Evolutionary conservation across 1,140 invertebrate genomes (phyloP).

Genomic region (Camponotus pennsylvanicus): DNA sequence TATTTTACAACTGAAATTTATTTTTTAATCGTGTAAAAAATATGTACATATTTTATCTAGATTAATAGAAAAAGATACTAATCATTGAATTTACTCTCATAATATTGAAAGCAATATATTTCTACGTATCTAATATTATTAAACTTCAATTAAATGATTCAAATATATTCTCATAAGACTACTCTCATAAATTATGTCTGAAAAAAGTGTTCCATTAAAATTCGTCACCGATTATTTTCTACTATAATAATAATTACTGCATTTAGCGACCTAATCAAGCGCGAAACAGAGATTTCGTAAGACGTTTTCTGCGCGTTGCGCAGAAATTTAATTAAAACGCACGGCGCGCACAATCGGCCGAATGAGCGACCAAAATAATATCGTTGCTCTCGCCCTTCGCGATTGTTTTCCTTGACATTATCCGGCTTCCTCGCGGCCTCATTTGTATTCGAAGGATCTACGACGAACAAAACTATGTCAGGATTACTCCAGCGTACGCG

Average conservation of each 20-base stretch:
- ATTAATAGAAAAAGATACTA: not conserved
- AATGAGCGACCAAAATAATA: slow-evolving; percentile 36
- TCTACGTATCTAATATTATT: not conserved
- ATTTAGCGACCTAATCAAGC: slow-evolving; percentile 6
- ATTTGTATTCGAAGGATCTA: slow-evolving; percentile 60
- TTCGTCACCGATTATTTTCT: not conserved
- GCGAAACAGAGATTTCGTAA: slow-evolving; percentile 29
- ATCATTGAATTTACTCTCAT: not conserved
- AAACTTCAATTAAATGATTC: not conserved
- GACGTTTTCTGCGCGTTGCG: not conserved
- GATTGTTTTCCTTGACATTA: slow-evolving; percentile 53
- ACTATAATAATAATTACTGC: not conserved
- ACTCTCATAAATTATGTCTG: not conserved
- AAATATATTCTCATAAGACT: not conserved
- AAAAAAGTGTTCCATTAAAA: not conserved
- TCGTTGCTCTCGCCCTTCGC: slow-evolving; percentile 11
- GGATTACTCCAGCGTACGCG: not conserved
- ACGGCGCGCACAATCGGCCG: not conserved
- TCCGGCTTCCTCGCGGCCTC: slow-evolving; percentile 27
- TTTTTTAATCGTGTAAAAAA: not conserved
- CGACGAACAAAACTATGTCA: slow-evolving; percentile 38
- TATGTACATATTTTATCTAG: not conserved
- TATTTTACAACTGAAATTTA: not conserved
- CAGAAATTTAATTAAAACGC: slow-evolving; percentile 31
- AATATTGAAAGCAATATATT: not conserved